These are phyloP conservation scores for Drosophila imparisetae DNA, from an alignment of 2,888 invertebrate species.

Conservation along the genomic window DNA sequence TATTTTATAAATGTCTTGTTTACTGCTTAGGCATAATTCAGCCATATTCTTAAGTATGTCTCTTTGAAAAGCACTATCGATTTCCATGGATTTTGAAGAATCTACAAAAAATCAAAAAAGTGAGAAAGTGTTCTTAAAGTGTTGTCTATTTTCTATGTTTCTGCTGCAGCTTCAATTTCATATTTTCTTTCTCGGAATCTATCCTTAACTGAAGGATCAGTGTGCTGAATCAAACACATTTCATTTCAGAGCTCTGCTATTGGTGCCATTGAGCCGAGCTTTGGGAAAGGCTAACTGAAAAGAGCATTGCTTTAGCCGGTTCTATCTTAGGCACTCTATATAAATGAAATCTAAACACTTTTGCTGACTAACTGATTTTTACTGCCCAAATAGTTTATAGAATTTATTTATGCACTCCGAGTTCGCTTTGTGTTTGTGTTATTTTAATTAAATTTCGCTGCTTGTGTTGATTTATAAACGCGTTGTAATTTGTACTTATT, in stretches of 20 bases:
- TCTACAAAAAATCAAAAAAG: not conserved
- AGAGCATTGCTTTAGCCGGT: not conserved
- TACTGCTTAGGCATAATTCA: not conserved
- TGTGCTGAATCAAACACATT: not conserved
- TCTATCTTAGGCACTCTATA: not conserved
- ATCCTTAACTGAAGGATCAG: not conserved
- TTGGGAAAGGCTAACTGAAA: not conserved
- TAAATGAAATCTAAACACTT: not conserved
- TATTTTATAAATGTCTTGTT: not conserved
- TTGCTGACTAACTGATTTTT: constrained; percentile 18
- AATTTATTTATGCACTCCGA: not conserved
- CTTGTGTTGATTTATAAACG: constrained; percentile 34
- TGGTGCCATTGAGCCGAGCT: not conserved
- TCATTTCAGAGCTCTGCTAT: not conserved
- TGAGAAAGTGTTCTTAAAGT: not conserved
- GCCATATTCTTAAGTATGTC: not conserved
- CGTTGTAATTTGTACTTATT: constrained; percentile 56
- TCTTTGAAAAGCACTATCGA: not conserved
- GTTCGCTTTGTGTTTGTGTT: not conserved
- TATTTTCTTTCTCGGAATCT: not conserved
- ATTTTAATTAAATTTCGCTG: constrained; percentile 61
- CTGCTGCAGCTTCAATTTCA: too few relatives aligned
- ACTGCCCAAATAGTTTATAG: constrained; percentile 2
- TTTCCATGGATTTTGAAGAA: not conserved
- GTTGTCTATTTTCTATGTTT: too few relatives aligned